These are phyloP conservation scores for Tetanocera ferruginea DNA, from an alignment of 2,888 invertebrate species.

Conservation along the genomic window DNA sequence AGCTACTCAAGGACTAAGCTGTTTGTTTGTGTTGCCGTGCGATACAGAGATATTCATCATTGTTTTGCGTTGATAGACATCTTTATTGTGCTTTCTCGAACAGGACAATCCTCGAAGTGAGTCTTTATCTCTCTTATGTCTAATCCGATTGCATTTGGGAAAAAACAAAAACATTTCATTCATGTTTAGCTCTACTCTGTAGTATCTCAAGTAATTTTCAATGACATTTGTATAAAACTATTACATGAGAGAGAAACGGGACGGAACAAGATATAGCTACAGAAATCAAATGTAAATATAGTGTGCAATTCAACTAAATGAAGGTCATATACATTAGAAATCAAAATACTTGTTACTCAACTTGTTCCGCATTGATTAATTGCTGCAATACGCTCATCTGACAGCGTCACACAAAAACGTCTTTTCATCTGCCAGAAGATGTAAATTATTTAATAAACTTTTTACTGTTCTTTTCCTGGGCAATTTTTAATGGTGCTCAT, in stretches of 20 bases:
- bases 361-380: background rate
- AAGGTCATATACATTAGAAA: no score
- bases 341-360: no score
- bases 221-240: background rate
- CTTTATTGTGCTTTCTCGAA: background rate
- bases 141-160: slow-evolving; percentile 18
- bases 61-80: slow-evolving; percentile 15
- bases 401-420: slow-evolving; percentile 11
- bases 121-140: background rate
- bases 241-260: background rate
- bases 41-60: background rate
- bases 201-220: background rate
- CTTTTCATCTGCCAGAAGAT: slow-evolving; percentile 4
- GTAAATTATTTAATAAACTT: slow-evolving; percentile 2
- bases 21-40: slow-evolving; percentile 3
- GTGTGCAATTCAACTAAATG: no score
- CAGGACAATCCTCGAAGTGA: slow-evolving; percentile 5
- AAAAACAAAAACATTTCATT: background rate
- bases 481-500: background rate
- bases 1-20: slow-evolving; percentile 2
- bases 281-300: no score
- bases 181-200: background rate
- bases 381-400: background rate
- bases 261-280: background rate
- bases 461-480: no score